A percentile compares a stretch with the other conserved stretches of the same genome.
These are phyloP conservation scores for Protobothrops mucrosquamatus DNA, from an alignment of 2,113 vertebrate species.

Conservation along the genomic window DNA sequence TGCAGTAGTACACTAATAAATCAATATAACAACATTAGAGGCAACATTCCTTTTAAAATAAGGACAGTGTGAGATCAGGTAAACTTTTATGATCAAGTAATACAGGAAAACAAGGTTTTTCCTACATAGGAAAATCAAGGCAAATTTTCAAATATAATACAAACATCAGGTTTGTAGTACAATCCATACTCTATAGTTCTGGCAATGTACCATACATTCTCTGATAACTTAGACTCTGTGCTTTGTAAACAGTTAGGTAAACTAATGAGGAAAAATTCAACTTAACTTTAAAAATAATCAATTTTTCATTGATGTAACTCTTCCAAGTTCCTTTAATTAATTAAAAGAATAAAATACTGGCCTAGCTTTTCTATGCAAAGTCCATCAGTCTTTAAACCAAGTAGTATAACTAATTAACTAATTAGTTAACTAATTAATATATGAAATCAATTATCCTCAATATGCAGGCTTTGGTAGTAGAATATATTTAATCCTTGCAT, in stretches of 20 bases:
- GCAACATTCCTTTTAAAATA: slow-evolving; percentile 69
- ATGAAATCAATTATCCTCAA: slow-evolving; percentile 32
- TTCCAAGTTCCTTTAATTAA: slow-evolving; percentile 49
- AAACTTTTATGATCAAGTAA: slow-evolving; percentile 76
- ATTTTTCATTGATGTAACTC: slow-evolving; percentile 28
- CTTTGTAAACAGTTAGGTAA: slow-evolving; percentile 60
- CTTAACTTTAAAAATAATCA: slow-evolving; percentile 33
- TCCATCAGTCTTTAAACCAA: slow-evolving; percentile 39
- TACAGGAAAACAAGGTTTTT: slow-evolving; percentile 73
- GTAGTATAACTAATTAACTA: slow-evolving; percentile 31
- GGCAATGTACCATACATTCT: slow-evolving; percentile 63
- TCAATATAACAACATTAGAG: slow-evolving; percentile 71
- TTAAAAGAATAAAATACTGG: slow-evolving; percentile 34
- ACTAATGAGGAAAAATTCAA: slow-evolving; percentile 48
- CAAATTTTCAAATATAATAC: slow-evolving; percentile 75
- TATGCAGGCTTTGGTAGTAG: slow-evolving; percentile 30
- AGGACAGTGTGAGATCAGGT: slow-evolving; percentile 72
- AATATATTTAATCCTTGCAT: slow-evolving; percentile 23
- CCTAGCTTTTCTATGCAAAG: slow-evolving; percentile 43
- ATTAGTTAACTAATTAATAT: slow-evolving; percentile 15
- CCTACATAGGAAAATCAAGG: slow-evolving; percentile 76
- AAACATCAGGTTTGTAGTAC: slow-evolving; percentile 68
- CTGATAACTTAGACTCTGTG: slow-evolving; percentile 60
- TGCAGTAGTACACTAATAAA: slow-evolving; percentile 71
- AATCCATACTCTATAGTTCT: slow-evolving; percentile 65